A percentile compares a stretch with the other conserved stretches of the same genome.
These are phyloP conservation scores for Augiades crinisus DNA, from an alignment of 2,888 invertebrate species.

Conservation along the genomic window DNA sequence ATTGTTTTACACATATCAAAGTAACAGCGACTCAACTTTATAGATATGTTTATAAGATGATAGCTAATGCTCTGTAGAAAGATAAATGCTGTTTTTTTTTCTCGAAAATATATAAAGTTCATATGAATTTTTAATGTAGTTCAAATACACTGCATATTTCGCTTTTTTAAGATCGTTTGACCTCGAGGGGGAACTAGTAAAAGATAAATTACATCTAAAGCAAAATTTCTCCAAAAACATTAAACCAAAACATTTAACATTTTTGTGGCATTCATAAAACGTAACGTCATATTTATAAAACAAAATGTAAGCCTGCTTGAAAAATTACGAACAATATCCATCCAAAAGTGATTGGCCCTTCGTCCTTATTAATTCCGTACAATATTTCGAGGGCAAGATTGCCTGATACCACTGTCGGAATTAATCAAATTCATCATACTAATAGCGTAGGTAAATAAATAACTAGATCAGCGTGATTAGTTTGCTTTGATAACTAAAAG, in stretches of 20 bases:
- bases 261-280: not conserved
- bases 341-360: slow-evolving; percentile 4
- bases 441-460: slow-evolving; percentile 14
- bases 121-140: too few relatives aligned
- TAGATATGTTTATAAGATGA: too few relatives aligned
- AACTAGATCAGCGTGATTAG: slow-evolving; percentile 14
- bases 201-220: too few relatives aligned
- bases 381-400: slow-evolving; percentile 17
- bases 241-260: not conserved
- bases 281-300: not conserved
- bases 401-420: slow-evolving; percentile 11
- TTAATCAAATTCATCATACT: slow-evolving; percentile 19
- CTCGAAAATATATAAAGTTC: too few relatives aligned
- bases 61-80: too few relatives aligned
- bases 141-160: too few relatives aligned
- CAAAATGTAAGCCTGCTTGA: not conserved
- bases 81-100: too few relatives aligned
- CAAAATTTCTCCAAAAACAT: too few relatives aligned
- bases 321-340: slow-evolving; percentile 11
- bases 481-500: slow-evolving; percentile 32
- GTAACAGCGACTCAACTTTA: too few relatives aligned
- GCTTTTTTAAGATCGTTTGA: too few relatives aligned
- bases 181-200: too few relatives aligned
- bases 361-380: slow-evolving; percentile 18
- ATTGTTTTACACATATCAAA: too few relatives aligned